Conservation (phyloP, 2,113 vertebrate species). For the Festucalex cinctus region DNA sequence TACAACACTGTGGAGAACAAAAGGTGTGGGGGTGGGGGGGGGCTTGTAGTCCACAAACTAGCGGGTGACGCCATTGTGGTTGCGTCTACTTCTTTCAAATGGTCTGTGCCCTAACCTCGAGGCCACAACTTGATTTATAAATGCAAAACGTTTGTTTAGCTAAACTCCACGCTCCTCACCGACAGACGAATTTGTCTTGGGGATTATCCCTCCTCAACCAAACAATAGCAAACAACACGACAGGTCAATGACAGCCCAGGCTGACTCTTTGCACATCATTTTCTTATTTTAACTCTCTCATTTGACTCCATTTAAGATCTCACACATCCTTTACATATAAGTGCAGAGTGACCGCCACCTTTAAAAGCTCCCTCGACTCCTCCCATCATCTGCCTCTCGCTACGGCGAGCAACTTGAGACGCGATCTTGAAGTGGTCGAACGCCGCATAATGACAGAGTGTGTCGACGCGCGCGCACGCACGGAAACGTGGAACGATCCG, state of each 20-base stretch:
- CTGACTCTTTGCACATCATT: background rate
- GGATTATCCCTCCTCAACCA: background rate
- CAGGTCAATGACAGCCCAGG: background rate
- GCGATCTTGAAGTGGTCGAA: constrained; percentile 43
- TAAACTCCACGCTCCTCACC: background rate
- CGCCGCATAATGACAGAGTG: constrained; percentile 53
- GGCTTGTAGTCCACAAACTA: background rate
- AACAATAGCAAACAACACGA: background rate
- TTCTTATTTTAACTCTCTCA: background rate
- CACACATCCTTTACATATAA: background rate
- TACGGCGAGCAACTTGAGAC: constrained; percentile 20
- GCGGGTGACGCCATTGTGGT: background rate
- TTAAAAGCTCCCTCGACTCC: background rate
- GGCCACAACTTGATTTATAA: background rate
- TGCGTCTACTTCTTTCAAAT: background rate
- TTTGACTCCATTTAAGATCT: background rate
- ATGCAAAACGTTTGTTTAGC: background rate
- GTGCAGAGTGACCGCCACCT: background rate
- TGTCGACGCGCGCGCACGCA: background rate
- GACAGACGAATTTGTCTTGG: background rate
- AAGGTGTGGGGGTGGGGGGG: too few relatives aligned
- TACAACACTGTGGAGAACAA: too few relatives aligned
- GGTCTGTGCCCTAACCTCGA: background rate
- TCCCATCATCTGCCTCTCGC: constrained; percentile 6
- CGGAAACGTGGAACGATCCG: constrained; percentile 14